These are phyloP conservation scores for Ormia ochracea DNA, from an alignment of 2,888 invertebrate genomes.

Conservation along the genomic window DNA sequence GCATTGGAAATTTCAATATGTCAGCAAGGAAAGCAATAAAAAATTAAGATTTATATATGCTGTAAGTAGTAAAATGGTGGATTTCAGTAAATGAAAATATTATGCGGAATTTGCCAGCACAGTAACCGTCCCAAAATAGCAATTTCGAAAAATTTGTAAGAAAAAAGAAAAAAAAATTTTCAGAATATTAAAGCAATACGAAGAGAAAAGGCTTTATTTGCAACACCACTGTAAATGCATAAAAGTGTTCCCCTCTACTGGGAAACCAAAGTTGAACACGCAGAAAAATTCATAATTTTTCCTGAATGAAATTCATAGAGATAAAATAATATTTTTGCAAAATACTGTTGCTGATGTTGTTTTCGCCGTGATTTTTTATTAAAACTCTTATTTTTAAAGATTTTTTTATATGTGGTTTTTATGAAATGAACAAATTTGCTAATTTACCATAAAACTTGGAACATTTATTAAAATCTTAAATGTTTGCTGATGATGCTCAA, in stretches of 20 bases:
- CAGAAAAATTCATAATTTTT: slow-evolving; percentile 12
- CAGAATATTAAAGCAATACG: too few relatives aligned
- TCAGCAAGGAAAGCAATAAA: too few relatives aligned
- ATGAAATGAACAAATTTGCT: slow-evolving; percentile 77
- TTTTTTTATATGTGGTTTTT: slow-evolving; percentile 64
- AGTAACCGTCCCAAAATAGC: too few relatives aligned
- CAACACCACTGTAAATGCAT: neutral
- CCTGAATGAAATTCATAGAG: slow-evolving; percentile 46
- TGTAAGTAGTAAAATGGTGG: too few relatives aligned
- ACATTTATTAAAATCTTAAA: slow-evolving; percentile 71
- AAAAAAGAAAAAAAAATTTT: too few relatives aligned
- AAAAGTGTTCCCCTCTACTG: slow-evolving; percentile 10
- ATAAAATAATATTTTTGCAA: slow-evolving; percentile 33
- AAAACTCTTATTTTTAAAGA: slow-evolving; percentile 45
- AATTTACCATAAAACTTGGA: slow-evolving; percentile 77
- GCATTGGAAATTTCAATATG: too few relatives aligned
- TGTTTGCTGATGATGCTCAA: slow-evolving; percentile 53
- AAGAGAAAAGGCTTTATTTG: too few relatives aligned
- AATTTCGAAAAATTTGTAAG: too few relatives aligned
- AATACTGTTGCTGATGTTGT: slow-evolving; percentile 5
- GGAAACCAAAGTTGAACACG: slow-evolving; percentile 1
- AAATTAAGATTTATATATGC: too few relatives aligned
- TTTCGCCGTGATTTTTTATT: slow-evolving; percentile 19
- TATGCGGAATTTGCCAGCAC: too few relatives aligned
- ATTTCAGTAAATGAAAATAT: too few relatives aligned